Percentiles rank a stretch among this genome's conserved stretches.
These are phyloP conservation scores for Thereva unica DNA, from an alignment of 2,888 invertebrate genomes.

Conservation along the genomic window DNA sequence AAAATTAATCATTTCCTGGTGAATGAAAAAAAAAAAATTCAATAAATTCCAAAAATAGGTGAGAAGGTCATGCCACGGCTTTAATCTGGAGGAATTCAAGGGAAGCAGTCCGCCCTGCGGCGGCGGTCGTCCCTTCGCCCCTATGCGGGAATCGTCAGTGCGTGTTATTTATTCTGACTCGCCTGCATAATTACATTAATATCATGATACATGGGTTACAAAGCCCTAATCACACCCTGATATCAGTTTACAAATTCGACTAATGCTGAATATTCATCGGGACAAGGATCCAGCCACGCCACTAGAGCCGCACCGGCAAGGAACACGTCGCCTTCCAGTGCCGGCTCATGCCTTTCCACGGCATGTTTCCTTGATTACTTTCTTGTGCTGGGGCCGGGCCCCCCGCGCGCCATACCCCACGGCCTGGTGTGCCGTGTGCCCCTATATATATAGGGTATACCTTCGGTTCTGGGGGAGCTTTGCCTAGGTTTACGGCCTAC, in stretches of 20 bases:
- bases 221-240: slow-evolving; percentile 22
- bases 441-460: not conserved
- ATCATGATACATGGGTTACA: slow-evolving; percentile 31
- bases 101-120: no score
- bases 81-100: no score
- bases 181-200: slow-evolving; percentile 30
- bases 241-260: slow-evolving; percentile 31
- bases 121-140: no score
- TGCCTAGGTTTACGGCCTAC: not conserved
- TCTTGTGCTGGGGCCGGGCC: not conserved
- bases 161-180: slow-evolving; percentile 22
- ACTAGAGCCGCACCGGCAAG: not conserved
- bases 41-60: no score
- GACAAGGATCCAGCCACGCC: not conserved
- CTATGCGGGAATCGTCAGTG: slow-evolving; percentile 2
- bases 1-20: no score
- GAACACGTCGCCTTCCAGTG: slow-evolving; percentile 15
- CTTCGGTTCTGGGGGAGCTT: not conserved
- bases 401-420: not conserved
- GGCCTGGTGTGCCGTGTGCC: not conserved
- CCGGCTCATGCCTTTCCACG: not conserved
- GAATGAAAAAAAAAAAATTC: no score
- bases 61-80: no score
- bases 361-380: slow-evolving; percentile 20
- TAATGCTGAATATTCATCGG: slow-evolving; percentile 27